Base-by-base conservation (phyloP, 2,888 invertebrate genomes). In the Parthenolecanium corni region DNA sequence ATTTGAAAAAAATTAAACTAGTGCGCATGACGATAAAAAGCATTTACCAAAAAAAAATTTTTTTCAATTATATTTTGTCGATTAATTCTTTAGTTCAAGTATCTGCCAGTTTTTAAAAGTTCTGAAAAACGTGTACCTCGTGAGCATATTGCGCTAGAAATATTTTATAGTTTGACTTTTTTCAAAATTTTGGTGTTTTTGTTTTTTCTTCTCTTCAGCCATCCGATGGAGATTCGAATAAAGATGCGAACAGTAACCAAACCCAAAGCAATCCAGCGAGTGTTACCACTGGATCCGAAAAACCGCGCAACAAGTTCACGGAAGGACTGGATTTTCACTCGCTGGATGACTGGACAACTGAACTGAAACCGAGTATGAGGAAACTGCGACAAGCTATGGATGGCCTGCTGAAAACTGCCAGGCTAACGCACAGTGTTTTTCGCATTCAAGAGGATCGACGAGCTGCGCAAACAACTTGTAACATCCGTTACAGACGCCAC, bases 401-500 rank as follows among this genome's bases (percentile, higher is more conserved):
- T 70, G 85, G 87, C 0, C 75, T 89, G 31, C 74, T 88, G 53
- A 86, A 78, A 74, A 82, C 85, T 3, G 85, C 85, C 24, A 78
- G 89, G 25, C 76, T 89, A 2, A 86, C 89, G 31, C 90, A 90
- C 74, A 89, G 89, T 4, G 89, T 89, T 14, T 82, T 89, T 72
- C 77, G 90, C 3, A 79, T 91, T 23, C 84, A 88, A 68, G 86
- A 86, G 73, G 87, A 89, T 70, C 80, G 85, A 38, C 82, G 85
- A 66, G 79, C 80, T 53, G 88, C 86, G 68, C 83, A 85, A 64
- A 75, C 84, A 16, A 84, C 84, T 2, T 82, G 82, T 67, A 80
- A 80, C 68, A 82, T 87, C 4, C 79, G 88, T 69, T 90, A 90
- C 64, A 77, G 94, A 40, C 76, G 94, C 62, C 91, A 94, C 74